A percentile compares a stretch with the other conserved stretches of the same genome.
phyloP scores from a whole-genome alignment of 2,888 invertebrate genomes.

The Onchidella celtica region DNA sequence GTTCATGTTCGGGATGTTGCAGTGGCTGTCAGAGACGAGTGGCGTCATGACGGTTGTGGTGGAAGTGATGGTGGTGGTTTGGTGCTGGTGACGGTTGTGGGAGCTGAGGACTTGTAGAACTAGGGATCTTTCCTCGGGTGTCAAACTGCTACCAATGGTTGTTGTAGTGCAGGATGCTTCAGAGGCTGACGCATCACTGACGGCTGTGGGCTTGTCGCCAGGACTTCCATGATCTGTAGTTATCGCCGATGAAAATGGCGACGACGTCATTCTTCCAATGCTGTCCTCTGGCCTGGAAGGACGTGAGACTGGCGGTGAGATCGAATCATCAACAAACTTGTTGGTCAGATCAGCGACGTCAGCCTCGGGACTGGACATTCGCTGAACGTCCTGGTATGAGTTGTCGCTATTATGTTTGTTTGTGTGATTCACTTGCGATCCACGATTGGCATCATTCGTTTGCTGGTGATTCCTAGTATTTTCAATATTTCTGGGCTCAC shows the following conservation, averaged over 20 bases:
- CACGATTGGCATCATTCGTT: too few relatives aligned
- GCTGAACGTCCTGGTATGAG: neutral
- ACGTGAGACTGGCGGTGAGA: neutral
- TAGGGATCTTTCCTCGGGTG: slow-evolving; percentile 30
- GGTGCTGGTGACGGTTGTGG: slow-evolving; percentile 16
- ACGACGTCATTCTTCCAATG: neutral
- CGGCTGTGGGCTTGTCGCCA: neutral
- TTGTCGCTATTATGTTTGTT: too few relatives aligned
- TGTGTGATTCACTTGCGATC: too few relatives aligned
- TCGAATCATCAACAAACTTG: neutral
- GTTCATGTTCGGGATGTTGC: neutral
- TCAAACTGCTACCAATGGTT: slow-evolving; percentile 6
- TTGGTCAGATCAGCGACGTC: neutral
- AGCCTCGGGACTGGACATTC: neutral
- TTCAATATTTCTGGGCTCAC: neutral
- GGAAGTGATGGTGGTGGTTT: slow-evolving; percentile 4
- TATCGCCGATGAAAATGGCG: neutral
- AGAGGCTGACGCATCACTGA: neutral
- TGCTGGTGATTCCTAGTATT: neutral
- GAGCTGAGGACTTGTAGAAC: slow-evolving; percentile 19
- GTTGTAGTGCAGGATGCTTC: neutral
- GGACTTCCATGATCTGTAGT: neutral
- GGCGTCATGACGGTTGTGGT: slow-evolving; percentile 32
- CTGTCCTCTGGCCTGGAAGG: neutral
- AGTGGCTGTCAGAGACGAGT: neutral